A percentile compares a stretch with the other conserved stretches of the same genome.
These are phyloP conservation scores for Sycophila texana DNA, from an alignment of 2,888 invertebrate species.

Conservation along the genomic window DNA sequence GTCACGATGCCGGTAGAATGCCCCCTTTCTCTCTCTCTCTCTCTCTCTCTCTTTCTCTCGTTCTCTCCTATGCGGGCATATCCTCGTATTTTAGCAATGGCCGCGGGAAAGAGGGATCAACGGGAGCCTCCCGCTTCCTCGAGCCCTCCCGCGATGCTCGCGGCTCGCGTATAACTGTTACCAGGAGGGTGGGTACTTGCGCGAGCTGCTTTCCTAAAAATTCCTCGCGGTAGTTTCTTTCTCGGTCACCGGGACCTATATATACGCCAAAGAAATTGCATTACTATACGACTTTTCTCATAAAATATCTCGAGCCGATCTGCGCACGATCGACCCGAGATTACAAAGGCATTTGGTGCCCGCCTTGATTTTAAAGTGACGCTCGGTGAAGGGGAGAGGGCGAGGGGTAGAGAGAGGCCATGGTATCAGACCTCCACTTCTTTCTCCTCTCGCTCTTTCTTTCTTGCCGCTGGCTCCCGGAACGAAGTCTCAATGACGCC, in stretches of 20 bases:
- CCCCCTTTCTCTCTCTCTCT: conserved; percentile 12
- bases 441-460: conserved; percentile 2
- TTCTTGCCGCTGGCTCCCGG: background rate
- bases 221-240: background rate
- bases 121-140: background rate
- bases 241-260: conserved; percentile 12
- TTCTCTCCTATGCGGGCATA: conserved; percentile 2
- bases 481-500: conserved; percentile 29
- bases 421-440: background rate
- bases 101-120: conserved; percentile 13
- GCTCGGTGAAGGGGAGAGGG: conserved; percentile 9
- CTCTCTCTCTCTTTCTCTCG: background rate
- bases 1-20: background rate
- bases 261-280: conserved; percentile 49
- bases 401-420: background rate
- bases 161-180: background rate
- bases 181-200: background rate
- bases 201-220: conserved; percentile 35
- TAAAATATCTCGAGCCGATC: conserved; percentile 59
- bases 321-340: conserved; percentile 36
- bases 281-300: conserved; percentile 62
- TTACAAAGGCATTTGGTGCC: conserved; percentile 45
- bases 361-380: conserved; percentile 48
- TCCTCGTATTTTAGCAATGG: conserved; percentile 37
- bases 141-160: background rate